Conservation (phyloP, 2,797 vertebrate species). For the Characodon lateralis region DNA sequence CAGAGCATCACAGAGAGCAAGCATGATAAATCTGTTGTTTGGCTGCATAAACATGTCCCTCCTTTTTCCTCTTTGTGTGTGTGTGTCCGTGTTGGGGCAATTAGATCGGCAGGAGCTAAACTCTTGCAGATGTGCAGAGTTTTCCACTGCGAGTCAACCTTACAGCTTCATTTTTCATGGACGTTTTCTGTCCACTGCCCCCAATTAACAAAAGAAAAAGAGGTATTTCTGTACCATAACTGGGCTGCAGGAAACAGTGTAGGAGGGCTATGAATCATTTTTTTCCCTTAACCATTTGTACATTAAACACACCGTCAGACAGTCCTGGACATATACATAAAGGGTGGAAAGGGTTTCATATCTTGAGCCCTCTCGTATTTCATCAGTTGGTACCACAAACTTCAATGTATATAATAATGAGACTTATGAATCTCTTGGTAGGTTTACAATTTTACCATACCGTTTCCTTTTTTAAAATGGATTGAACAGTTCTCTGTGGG, state of each 20-base stretch:
- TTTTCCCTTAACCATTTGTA: neutral
- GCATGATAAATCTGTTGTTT: conserved; percentile 20
- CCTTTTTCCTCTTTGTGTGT: conserved; percentile 9
- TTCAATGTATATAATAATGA: neutral
- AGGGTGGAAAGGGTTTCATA: neutral
- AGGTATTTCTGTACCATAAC: conserved; percentile 65
- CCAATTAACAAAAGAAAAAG: conserved; percentile 72
- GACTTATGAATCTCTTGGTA: neutral
- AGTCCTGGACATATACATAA: neutral
- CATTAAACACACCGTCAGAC: neutral
- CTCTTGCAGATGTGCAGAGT: conserved; percentile 80
- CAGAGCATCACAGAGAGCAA: conserved; percentile 11
- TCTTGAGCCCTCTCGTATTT: neutral
- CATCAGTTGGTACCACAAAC: neutral
- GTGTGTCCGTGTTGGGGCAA: conserved; percentile 44
- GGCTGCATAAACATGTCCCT: conserved; percentile 43
- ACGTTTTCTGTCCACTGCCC: conserved; percentile 79
- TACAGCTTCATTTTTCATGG: conserved; percentile 74
- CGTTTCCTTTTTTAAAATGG: neutral
- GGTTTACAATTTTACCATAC: neutral
- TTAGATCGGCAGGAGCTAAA: conserved; percentile 76
- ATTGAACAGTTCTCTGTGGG: neutral
- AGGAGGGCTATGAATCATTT: neutral
- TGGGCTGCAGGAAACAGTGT: conserved; percentile 32
- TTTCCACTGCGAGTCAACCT: conserved; percentile 58